These are phyloP conservation scores for Danio kyathit DNA, from an alignment of 2,797 vertebrate genomes.

Conservation along the genomic window DNA sequence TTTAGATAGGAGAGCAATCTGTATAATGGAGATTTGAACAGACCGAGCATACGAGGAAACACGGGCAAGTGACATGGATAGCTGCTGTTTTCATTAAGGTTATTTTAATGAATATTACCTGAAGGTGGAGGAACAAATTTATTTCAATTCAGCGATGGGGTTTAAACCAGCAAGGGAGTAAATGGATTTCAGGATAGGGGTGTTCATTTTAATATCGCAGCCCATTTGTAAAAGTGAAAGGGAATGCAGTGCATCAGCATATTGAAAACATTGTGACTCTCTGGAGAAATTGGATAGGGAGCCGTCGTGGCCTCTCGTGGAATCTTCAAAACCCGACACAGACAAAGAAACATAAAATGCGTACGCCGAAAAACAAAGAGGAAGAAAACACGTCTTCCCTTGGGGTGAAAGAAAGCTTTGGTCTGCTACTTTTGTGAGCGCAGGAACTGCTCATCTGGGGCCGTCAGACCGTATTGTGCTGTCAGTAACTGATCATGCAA, in stretches of 20 bases:
- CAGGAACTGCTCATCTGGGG: constrained; percentile 22
- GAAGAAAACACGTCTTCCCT: constrained; percentile 8
- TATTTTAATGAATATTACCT: constrained; percentile 64
- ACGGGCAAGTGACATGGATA: constrained; percentile 42
- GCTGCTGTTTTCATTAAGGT: constrained; percentile 65
- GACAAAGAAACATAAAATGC: constrained; percentile 39
- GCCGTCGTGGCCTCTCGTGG: constrained; percentile 28
- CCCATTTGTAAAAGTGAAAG: constrained; percentile 70
- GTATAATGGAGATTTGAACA: constrained; percentile 39
- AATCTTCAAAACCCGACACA: constrained; percentile 45
- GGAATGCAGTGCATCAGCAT: constrained; percentile 68
- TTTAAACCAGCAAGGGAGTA: constrained; percentile 67
- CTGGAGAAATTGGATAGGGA: constrained; percentile 57
- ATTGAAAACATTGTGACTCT: constrained; percentile 65
- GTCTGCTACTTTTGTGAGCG: constrained; percentile 22
- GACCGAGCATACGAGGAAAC: constrained; percentile 22
- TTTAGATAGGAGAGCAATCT: constrained; percentile 18
- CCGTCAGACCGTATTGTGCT: neutral
- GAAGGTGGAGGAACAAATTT: constrained; percentile 63
- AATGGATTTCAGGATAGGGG: constrained; percentile 69
- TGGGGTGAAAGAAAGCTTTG: constrained; percentile 28
- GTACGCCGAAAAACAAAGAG: constrained; percentile 20
- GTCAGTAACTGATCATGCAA: constrained; percentile 29
- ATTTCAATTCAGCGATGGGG: constrained; percentile 65
- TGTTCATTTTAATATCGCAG: constrained; percentile 73